phyloP scores from a whole-genome alignment of 2,797 vertebrate genomes.

The Hyperoplus immaculatus region DNA sequence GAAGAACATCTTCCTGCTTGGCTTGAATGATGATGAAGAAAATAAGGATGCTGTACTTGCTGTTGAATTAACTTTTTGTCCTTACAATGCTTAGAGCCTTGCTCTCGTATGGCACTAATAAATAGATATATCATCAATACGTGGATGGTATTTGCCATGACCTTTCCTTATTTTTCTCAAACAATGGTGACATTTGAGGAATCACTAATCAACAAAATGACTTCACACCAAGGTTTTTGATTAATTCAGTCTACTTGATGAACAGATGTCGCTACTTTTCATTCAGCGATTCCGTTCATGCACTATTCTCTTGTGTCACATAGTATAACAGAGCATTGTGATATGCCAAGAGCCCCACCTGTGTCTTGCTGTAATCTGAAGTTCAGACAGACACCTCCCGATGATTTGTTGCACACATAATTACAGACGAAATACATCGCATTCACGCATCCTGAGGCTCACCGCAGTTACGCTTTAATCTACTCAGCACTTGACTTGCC shows the following conservation, averaged over 20 bases:
- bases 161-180: neutral
- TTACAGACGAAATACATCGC: slow-evolving; percentile 26
- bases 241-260: neutral
- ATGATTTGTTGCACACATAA: slow-evolving; percentile 59
- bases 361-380: slow-evolving; percentile 29
- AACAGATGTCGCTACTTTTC: slow-evolving; percentile 20
- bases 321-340: slow-evolving; percentile 1
- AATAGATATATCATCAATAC: neutral
- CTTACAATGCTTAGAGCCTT: neutral
- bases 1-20: no score
- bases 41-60: no score
- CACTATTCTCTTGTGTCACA: slow-evolving; percentile 9
- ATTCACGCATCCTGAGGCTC: neutral
- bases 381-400: slow-evolving; percentile 28
- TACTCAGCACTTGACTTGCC: slow-evolving; percentile 41
- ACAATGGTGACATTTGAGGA: neutral
- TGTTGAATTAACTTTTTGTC: no score
- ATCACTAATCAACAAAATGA: no score
- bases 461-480: slow-evolving; percentile 45
- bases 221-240: neutral
- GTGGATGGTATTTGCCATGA: no score
- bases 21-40: no score
- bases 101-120: neutral
- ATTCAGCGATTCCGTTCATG: neutral
- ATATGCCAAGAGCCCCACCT: slow-evolving; percentile 39